Conservation (phyloP, 2,888 invertebrate genomes). For the Catonia carolina region DNA sequence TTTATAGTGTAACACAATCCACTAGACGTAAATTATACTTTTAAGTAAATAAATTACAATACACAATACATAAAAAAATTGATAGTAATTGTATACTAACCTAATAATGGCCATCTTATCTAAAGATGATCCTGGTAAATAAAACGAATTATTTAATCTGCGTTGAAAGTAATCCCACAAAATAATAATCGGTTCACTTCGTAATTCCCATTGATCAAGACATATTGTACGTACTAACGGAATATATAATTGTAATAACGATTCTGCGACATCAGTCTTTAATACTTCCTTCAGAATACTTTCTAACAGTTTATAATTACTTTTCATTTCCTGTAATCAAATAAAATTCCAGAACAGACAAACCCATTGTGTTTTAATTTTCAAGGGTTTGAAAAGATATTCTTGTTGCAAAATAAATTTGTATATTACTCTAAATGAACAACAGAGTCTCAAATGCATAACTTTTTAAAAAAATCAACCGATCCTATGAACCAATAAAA, state of each 20-base stretch:
- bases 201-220: slow-evolving; percentile 43
- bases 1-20: no score
- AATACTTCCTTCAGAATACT: slow-evolving; percentile 45
- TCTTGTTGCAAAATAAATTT: no score
- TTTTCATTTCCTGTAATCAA: slow-evolving; percentile 32
- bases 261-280: slow-evolving; percentile 42
- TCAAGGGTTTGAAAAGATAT: no score
- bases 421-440: no score
- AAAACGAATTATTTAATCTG: slow-evolving; percentile 49
- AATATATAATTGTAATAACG: slow-evolving; percentile 42
- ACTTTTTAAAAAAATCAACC: no score
- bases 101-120: slow-evolving; percentile 43
- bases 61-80: no score
- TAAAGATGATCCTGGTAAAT: slow-evolving; percentile 45
- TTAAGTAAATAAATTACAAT: no score
- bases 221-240: slow-evolving; percentile 11
- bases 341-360: neutral
- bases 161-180: slow-evolving; percentile 56
- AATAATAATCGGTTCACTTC: slow-evolving; percentile 46
- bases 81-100: no score
- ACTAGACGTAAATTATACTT: no score
- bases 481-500: no score
- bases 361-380: neutral
- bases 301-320: slow-evolving; percentile 47
- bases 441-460: no score